Base-by-base conservation (phyloP, 2,797 vertebrate species). In the Sebastes baramenuke region DNA sequence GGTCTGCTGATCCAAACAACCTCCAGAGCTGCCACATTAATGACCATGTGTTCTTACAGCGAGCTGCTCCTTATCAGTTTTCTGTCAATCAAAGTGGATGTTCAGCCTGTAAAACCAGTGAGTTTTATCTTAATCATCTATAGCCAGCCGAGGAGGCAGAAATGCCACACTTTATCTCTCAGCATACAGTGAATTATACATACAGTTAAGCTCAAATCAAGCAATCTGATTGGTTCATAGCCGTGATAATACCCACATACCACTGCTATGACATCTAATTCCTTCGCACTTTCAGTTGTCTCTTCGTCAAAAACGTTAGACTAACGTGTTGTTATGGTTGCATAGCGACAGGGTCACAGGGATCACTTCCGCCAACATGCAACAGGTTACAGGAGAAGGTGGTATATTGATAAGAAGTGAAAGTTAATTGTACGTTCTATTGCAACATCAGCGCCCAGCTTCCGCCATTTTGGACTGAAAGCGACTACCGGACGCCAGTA, bases 1-100 rank as follows among this genome's bases (percentile, higher is more conserved):
- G 67, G 72, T 77, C 30, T 27, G 42, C 52, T 58, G 82, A 82
- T 83, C 71, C 65, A 75, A 77, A 83, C 78, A 86, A 29, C 74
- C 71, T 81, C 52, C 13, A 67, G 61, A 68, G 72, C 54, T 68
- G 66, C 68, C n/a, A 75, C 75, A 77, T 88, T 66, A 72, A 56
- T 16, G 27, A 67, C 27, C 64, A 46, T 22, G 75, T 61, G 59
- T 79, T 78, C 46, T 83, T 6, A 8, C 20, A 61, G 3, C n/a
- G 5, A 36, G 56, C 52, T 61, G 16, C 30, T 52, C 20, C 10
- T 58, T 69, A 77, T 77, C 32, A 22, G 30, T 52, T 80, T 65
- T 58, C 74, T 82, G 38, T 83, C 71, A 76, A 59, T 83, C 73
- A 76, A 59, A 83, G 38, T 18, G n/a, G 64, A 81, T 5, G 5